phyloP scores from a whole-genome alignment of 1,140 invertebrate species.

The Heliconius melpomene region DNA sequence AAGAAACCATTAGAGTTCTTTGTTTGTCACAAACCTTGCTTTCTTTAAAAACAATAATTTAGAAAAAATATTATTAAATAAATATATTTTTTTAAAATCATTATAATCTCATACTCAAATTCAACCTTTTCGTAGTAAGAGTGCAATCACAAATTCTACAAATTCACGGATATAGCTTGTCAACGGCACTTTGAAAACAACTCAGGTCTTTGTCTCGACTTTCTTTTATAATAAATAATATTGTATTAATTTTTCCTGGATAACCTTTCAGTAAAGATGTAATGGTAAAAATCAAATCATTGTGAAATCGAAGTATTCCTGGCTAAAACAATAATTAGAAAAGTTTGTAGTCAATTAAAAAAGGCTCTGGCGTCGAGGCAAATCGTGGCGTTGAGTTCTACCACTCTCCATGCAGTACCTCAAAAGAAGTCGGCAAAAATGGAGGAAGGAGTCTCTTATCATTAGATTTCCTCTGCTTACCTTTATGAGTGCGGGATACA shows the following conservation, averaged over 20 bases:
- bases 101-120: background rate
- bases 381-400: too few relatives aligned
- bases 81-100: too few relatives aligned
- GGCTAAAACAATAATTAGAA: too few relatives aligned
- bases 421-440: too few relatives aligned
- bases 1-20: too few relatives aligned
- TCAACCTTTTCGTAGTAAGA: background rate
- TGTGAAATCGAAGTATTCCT: background rate
- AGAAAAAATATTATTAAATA: background rate
- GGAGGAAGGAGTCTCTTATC: too few relatives aligned
- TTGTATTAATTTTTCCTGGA: background rate
- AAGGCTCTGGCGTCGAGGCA: too few relatives aligned
- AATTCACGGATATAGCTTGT: slow-evolving; percentile 19
- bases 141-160: background rate
- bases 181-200: slow-evolving; percentile 10
- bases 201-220: slow-evolving; percentile 4
- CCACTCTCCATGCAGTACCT: too few relatives aligned
- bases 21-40: too few relatives aligned
- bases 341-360: too few relatives aligned
- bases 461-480: too few relatives aligned
- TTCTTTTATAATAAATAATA: background rate
- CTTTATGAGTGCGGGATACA: too few relatives aligned
- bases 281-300: background rate
- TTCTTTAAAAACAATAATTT: background rate
- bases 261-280: background rate